Base-by-base conservation (phyloP, 53 echinoderm and acorn worm species). In the Luidia sarsii region DNA sequence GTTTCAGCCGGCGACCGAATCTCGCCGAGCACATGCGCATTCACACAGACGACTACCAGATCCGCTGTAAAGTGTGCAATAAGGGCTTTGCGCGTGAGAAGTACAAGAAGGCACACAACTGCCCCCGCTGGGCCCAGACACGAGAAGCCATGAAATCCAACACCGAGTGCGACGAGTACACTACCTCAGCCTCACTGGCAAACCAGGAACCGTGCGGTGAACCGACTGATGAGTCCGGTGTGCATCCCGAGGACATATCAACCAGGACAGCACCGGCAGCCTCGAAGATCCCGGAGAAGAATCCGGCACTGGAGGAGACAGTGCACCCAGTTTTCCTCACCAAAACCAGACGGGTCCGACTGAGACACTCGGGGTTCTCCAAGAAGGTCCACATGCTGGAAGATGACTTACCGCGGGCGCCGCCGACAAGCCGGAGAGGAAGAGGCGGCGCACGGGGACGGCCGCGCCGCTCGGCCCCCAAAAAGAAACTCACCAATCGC, bases 1-100 rank as follows among this genome's bases (percentile, higher is more conserved):
- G 87, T 19, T 97, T 97, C 72, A 85, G 89, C 56, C 72, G 93
- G 3, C 80, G 81, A 46, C 91, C 93, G 8, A 90, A 91, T 37
- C 65, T 97, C 22, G 80, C 72, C 25, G 97, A 97, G 68, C 93
- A 93, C 79, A 79, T 86, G 83, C 82, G 88, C 60, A 71, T 91
- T 20, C 97, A 97, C 84, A 88, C 91, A 0, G 86, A 93, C 22
- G 90, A 97, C 61, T 97, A 94, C 67, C 72, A 75, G 20, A 75
- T 91, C 28, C 89, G 88, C 43, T 97, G 97, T 39, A 85, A 88
- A 16, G 83, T 83, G 67, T 93, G 93, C 75, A 91, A 88, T 41
- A 97, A 97, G 79, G 97, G 93, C 24, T 97, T 91, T 25, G 86
- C 80, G 48, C 74, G 93, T 1, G 90, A 89, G 60, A 95, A 95